Conservation (phyloP, 2,888 invertebrate species). For the Apoda limacodes region DNA sequence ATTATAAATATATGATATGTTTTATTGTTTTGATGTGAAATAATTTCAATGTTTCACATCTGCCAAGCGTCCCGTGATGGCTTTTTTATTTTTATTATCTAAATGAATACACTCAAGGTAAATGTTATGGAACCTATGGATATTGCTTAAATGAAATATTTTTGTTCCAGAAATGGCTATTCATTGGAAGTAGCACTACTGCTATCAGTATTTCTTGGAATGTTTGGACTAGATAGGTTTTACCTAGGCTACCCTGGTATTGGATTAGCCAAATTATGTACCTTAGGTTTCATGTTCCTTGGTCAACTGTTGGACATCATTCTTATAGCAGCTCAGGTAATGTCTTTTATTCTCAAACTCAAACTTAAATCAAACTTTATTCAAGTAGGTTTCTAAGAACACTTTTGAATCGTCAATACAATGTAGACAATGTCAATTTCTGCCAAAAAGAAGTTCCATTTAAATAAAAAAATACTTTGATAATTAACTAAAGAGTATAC, state of each 20-base stretch:
- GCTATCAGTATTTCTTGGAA: conserved; percentile 95
- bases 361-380: too few relatives aligned
- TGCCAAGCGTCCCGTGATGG: background rate
- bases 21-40: too few relatives aligned
- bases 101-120: background rate
- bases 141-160: conserved; percentile 27
- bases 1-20: too few relatives aligned
- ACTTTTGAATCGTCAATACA: too few relatives aligned
- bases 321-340: conserved; percentile 89
- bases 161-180: conserved; percentile 96
- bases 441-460: too few relatives aligned
- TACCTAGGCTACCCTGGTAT: conserved; percentile 98
- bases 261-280: conserved; percentile 94
- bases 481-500: too few relatives aligned
- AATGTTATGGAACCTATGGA: too few relatives aligned
- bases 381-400: too few relatives aligned
- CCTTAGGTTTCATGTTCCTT: conserved; percentile 95
- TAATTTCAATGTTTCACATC: background rate
- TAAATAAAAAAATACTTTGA: too few relatives aligned
- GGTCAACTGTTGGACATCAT: conserved; percentile 96
- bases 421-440: too few relatives aligned
- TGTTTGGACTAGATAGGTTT: conserved; percentile 98
- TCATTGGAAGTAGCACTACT: conserved; percentile 92
- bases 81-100: conserved; percentile 21
- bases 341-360: too few relatives aligned